Conservation (phyloP, 1,140 invertebrate genomes). For the Diabrotica undecimpunctata region DNA sequence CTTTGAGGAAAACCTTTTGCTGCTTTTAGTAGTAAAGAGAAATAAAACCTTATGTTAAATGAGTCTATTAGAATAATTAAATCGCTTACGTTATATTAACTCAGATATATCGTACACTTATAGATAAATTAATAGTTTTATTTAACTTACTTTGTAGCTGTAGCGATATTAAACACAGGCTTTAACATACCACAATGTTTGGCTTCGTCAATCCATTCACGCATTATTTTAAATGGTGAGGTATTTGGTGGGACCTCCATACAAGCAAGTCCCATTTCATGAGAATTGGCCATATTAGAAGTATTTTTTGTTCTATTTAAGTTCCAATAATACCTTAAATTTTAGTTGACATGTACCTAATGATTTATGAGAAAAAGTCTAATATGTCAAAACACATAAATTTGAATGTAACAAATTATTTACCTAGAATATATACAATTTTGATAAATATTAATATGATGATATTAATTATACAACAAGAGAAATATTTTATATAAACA, state of each 20-base stretch:
- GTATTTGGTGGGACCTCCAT: background rate
- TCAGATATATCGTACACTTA: too few relatives aligned
- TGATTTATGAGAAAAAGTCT: background rate
- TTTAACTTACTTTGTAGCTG: conserved; percentile 11
- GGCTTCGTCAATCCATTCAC: conserved; percentile 4
- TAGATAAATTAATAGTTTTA: too few relatives aligned
- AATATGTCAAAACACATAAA: background rate
- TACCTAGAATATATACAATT: too few relatives aligned
- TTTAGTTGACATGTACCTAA: background rate
- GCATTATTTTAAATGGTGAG: conserved; percentile 1
- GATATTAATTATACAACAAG: too few relatives aligned
- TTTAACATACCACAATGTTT: conserved; percentile 8
- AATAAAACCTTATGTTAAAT: too few relatives aligned
- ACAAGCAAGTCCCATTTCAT: background rate
- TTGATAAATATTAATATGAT: too few relatives aligned
- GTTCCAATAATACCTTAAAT: background rate
- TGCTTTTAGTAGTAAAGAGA: too few relatives aligned
- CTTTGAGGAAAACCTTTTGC: too few relatives aligned
- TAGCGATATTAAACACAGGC: conserved; percentile 1
- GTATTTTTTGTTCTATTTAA: background rate
- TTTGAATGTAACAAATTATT: background rate
- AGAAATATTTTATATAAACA: too few relatives aligned
- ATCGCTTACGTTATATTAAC: too few relatives aligned
- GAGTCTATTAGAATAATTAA: too few relatives aligned
- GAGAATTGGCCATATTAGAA: background rate